A percentile compares a stretch with the other conserved stretches of the same genome.
Conservation (phyloP, 1,140 invertebrate genomes). For the Scaptomyza pallida region DNA sequence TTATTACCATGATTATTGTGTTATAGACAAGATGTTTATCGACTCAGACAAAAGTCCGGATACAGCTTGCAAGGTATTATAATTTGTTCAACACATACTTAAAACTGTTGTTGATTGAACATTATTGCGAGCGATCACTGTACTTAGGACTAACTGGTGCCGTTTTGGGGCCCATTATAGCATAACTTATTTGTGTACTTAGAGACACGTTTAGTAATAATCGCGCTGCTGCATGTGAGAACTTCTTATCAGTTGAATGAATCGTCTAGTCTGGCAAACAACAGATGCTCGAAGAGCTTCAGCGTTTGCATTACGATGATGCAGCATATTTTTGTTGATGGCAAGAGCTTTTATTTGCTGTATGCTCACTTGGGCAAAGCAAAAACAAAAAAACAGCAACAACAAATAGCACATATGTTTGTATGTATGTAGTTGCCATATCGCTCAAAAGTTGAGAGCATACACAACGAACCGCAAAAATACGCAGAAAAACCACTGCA, state of each 20-base stretch:
- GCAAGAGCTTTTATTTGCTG: constrained; percentile 13
- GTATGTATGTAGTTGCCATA: constrained; percentile 23
- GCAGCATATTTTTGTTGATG: constrained; percentile 15
- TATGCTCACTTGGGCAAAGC: constrained; percentile 44
- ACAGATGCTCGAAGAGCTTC: constrained; percentile 25
- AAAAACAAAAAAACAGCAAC: constrained; percentile 5
- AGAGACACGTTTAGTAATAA: constrained; percentile 13
- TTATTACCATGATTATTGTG: constrained; percentile 37
- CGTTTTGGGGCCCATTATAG: not conserved
- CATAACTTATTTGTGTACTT: not conserved
- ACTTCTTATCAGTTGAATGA: constrained; percentile 24
- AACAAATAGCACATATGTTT: constrained; percentile 2
- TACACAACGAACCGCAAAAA: constrained; percentile 36
- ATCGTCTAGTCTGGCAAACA: constrained; percentile 24
- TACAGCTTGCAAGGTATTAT: not conserved
- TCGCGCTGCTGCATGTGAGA: constrained; percentile 15
- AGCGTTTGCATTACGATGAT: constrained; percentile 35
- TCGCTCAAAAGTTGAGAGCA: constrained; percentile 19
- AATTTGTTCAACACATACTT: too few relatives aligned
- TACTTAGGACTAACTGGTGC: not conserved
- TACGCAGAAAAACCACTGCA: constrained; percentile 44
- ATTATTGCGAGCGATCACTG: not conserved
- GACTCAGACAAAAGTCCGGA: constrained; percentile 3
- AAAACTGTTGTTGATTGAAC: too few relatives aligned
- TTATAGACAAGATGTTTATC: constrained; percentile 59